phyloP scores from a whole-genome alignment of 1,140 invertebrate genomes.

The Pseudomyrmex gracilis region DNA sequence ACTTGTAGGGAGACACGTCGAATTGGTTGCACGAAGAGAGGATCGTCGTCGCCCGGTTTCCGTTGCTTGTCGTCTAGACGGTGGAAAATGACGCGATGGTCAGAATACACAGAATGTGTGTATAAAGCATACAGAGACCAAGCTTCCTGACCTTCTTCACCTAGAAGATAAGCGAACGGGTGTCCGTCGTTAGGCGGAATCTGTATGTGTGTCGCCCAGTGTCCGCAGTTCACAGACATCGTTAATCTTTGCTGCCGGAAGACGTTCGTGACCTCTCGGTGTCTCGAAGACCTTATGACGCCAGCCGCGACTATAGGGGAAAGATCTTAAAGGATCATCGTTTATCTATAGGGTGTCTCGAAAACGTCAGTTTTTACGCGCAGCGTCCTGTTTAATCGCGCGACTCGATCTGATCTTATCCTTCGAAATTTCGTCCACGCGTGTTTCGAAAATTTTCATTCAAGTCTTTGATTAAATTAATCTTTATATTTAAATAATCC shows the following conservation, averaged over 20 bases:
- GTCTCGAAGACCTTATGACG: constrained; percentile 23
- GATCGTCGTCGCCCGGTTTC: constrained; percentile 73
- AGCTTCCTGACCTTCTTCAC: constrained; percentile 64
- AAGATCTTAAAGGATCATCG: constrained; percentile 46
- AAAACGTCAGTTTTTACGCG: background rate
- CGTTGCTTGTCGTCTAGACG: constrained; percentile 72
- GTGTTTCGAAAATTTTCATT: constrained; percentile 7
- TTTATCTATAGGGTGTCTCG: constrained; percentile 21
- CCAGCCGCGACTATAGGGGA: background rate
- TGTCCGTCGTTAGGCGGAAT: background rate
- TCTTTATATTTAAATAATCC: background rate
- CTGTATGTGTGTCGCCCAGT: background rate
- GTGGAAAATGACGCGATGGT: constrained; percentile 70
- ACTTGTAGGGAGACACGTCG: constrained; percentile 69
- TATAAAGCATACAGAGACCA: background rate
- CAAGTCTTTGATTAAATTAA: background rate
- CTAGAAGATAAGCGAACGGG: background rate
- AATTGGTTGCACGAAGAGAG: constrained; percentile 78
- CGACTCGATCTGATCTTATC: background rate
- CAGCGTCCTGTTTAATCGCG: no score
- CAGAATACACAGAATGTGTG: background rate
- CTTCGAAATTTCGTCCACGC: constrained; percentile 10
- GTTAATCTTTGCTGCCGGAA: constrained; percentile 50
- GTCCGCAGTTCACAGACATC: constrained; percentile 15
- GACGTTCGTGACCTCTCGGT: constrained; percentile 39